Percentiles rank a stretch among this genome's conserved stretches.
phyloP scores from a whole-genome alignment of 2,113 vertebrate genomes.

The Odocoileus hemionus region DNA sequence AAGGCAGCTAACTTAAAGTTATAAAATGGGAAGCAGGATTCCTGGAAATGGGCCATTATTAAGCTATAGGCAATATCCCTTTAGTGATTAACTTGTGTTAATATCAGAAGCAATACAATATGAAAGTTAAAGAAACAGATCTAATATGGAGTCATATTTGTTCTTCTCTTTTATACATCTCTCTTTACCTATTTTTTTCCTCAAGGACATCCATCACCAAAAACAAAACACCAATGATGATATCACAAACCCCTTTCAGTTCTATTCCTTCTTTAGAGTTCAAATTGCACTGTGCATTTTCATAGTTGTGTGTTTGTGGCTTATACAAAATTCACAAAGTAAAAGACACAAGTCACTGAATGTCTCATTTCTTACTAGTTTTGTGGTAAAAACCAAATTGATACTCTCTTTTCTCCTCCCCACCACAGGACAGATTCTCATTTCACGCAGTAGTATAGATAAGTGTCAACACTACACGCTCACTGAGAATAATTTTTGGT shows the following conservation, averaged over 20 bases:
- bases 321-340: neutral
- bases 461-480: conserved; percentile 1
- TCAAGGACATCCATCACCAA: neutral
- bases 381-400: neutral
- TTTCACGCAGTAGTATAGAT: neutral
- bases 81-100: neutral
- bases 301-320: neutral
- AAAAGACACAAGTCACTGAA: neutral
- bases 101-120: neutral
- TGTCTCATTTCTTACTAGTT: neutral
- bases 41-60: neutral
- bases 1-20: neutral
- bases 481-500: neutral
- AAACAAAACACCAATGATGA: neutral
- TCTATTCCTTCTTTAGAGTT: neutral
- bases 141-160: neutral
- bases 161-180: neutral
- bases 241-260: neutral
- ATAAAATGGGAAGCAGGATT: neutral
- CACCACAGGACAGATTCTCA: neutral
- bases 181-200: neutral
- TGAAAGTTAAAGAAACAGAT: neutral
- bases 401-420: neutral
- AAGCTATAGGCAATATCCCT: neutral
- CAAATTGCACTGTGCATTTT: neutral